Base-by-base conservation (phyloP, 2,797 vertebrate species). In the Leuciscus waleckii region DNA sequence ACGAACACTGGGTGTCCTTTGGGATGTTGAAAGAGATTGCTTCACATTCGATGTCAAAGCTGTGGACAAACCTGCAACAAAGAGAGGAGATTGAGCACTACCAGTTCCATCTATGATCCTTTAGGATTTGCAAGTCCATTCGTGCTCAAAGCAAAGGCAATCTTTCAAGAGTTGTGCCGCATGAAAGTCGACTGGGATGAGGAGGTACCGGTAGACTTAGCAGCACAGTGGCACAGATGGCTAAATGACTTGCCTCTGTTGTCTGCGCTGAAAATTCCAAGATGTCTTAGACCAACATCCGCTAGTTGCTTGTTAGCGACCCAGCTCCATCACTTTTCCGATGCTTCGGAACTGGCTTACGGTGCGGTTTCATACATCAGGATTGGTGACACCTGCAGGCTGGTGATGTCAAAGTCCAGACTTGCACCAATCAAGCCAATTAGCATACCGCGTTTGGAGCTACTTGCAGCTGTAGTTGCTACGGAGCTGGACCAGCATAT, bases 1-100 rank as follows among this genome's bases (percentile, higher is more conserved):
- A 67, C 2, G 21, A 77, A 39, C 63, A 21, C 41, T 76, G 17
- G 58, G 37, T 14, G 54, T 82, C 4, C 56, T 82, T 19, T 82
- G 69, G 69, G 68, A 82, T 58, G 39, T 74, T 17, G 73, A 75
- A 32, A 4, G 17, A 75, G 46, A 75, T 75, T 51, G 26, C 29
- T 75, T 54, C 43, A 83, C 58, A 75, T 83, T 83, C 2, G 4
- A 65, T 7, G 43, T 84, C 39, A 68, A 77, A 7, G 10, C 29
- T 46, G 8, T 65, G 11, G 35, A 37, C 21, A 84, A 76, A 54
- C 73, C 71, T 8, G 32, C 19, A 19, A 67, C 82, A 63, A 84
- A 84, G 23, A 84, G 71, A 84, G 82, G 82, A 51, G 5, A 17
- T 23, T 84, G 16, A 84, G 73, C 46, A 77, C 43, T 37, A 84